Percentiles rank a stretch among this genome's conserved stretches.
Conservation (phyloP, 2,888 invertebrate species). For the Nymphalis polychloros region DNA sequence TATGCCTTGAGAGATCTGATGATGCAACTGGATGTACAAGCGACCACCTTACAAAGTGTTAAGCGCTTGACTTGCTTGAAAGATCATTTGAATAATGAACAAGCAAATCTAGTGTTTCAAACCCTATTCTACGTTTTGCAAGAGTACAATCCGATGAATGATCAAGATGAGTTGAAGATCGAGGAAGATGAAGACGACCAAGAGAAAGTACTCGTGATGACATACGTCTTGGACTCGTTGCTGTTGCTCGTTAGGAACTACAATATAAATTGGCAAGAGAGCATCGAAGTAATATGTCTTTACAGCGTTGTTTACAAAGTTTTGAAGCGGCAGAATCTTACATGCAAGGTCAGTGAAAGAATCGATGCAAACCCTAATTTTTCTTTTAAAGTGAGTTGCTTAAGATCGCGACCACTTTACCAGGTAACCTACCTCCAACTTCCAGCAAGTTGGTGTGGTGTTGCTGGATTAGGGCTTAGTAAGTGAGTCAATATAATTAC, state of each 20-base stretch:
- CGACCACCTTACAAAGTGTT: slow-evolving; percentile 77
- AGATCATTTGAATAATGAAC: slow-evolving; percentile 81
- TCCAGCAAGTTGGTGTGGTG: too few relatives aligned
- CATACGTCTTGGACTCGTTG: slow-evolving; percentile 85
- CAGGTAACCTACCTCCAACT: too few relatives aligned
- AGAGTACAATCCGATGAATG: slow-evolving; percentile 70
- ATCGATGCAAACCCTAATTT: background rate
- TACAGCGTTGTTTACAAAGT: slow-evolving; percentile 67
- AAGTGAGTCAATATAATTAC: too few relatives aligned
- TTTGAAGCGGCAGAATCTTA: slow-evolving; percentile 62
- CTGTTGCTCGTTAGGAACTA: slow-evolving; percentile 85
- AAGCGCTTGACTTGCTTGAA: slow-evolving; percentile 82
- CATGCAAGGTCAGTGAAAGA: slow-evolving; percentile 60
- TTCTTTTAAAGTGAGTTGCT: too few relatives aligned
- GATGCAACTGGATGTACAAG: slow-evolving; percentile 65
- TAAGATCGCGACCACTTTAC: too few relatives aligned
- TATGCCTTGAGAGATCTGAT: slow-evolving; percentile 82
- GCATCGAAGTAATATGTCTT: slow-evolving; percentile 87
- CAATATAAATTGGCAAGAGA: slow-evolving; percentile 89
- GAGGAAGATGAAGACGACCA: slow-evolving; percentile 55
- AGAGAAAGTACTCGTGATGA: slow-evolving; percentile 76
- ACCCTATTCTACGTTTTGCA: slow-evolving; percentile 83
- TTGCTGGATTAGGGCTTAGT: too few relatives aligned
- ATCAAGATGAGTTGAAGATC: slow-evolving; percentile 46
- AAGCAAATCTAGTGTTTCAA: slow-evolving; percentile 84